These are phyloP conservation scores for Trichomycterus rosablanca DNA, from an alignment of 2,113 vertebrate genomes.

Conservation along the genomic window DNA sequence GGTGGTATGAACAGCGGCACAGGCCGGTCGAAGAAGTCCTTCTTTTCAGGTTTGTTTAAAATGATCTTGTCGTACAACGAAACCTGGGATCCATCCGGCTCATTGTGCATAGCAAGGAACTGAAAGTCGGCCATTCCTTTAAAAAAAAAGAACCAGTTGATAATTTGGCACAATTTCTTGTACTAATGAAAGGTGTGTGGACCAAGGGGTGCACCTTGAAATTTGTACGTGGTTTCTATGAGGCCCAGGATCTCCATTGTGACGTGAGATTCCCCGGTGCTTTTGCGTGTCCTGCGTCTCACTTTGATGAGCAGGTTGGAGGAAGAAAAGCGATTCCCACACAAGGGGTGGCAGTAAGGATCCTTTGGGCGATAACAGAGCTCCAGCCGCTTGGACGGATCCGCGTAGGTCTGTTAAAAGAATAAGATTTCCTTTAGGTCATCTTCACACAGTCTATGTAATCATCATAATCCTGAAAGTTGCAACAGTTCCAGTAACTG, in stretches of 20 bases:
- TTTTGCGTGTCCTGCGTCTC: conserved; percentile 60
- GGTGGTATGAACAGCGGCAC: conserved; percentile 87
- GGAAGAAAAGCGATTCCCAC: conserved; percentile 85
- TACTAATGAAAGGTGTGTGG: too few species aligned
- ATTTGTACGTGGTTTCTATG: conserved; percentile 87
- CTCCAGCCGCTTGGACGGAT: conserved; percentile 83
- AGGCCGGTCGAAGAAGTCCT: conserved; percentile 81
- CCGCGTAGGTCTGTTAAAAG: conserved; percentile 79
- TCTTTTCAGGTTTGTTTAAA: conserved; percentile 80
- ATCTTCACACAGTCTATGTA: background rate
- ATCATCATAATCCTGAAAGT: too few species aligned
- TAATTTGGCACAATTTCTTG: too few species aligned
- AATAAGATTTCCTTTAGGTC: background rate
- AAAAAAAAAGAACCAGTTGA: too few species aligned
- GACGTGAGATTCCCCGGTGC: conserved; percentile 56
- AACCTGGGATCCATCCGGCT: conserved; percentile 55
- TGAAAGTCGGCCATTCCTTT: conserved; percentile 84
- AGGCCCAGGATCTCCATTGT: conserved; percentile 80
- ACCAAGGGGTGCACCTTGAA: conserved; percentile 85
- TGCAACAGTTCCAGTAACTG: too few species aligned
- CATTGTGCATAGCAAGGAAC: conserved; percentile 80
- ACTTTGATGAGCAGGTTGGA: conserved; percentile 84
- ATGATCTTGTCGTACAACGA: conserved; percentile 89
- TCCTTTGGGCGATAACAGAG: conserved; percentile 87
- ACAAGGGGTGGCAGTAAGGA: conserved; percentile 87